Evolutionary conservation across 1,140 invertebrate species (phyloP).

Genomic region (Pristionchus pacificus): DNA sequence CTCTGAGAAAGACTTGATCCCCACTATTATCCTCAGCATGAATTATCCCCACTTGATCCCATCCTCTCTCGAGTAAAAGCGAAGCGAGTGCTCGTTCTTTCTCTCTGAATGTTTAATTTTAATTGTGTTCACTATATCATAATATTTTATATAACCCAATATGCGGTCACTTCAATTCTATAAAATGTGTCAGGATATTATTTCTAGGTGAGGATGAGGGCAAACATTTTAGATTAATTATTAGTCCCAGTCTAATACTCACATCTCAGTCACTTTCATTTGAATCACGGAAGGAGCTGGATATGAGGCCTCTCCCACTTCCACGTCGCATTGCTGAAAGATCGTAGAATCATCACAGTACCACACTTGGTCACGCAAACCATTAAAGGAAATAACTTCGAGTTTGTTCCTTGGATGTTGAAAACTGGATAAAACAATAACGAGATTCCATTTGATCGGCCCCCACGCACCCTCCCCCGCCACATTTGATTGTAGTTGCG

Average conservation of each 20-base stretch:
- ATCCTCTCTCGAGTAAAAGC: no score
- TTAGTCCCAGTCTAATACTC: background rate
- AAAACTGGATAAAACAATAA: no score
- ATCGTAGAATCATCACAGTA: no score
- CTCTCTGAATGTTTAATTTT: background rate
- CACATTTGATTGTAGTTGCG: no score
- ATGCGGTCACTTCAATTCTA: background rate
- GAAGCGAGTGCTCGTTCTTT: constrained; percentile 7
- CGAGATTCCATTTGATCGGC: no score
- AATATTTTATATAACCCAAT: background rate
- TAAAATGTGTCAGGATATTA: background rate
- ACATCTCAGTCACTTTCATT: constrained; percentile 17
- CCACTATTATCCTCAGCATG: no score
- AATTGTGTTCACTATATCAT: background rate
- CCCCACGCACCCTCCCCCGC: no score
- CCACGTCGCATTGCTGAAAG: constrained; percentile 6
- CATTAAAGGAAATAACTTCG: no score
- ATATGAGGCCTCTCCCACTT: constrained; percentile 16
- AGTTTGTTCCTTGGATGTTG: no score
- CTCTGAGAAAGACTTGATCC: no score
- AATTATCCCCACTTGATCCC: no score
- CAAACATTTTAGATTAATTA: background rate
- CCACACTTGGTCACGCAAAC: no score
- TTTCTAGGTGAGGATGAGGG: background rate
- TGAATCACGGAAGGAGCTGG: constrained; percentile 4